Evolutionary conservation across 2,888 invertebrate genomes (phyloP).

Genomic region (Harpalus rufipes): DNA sequence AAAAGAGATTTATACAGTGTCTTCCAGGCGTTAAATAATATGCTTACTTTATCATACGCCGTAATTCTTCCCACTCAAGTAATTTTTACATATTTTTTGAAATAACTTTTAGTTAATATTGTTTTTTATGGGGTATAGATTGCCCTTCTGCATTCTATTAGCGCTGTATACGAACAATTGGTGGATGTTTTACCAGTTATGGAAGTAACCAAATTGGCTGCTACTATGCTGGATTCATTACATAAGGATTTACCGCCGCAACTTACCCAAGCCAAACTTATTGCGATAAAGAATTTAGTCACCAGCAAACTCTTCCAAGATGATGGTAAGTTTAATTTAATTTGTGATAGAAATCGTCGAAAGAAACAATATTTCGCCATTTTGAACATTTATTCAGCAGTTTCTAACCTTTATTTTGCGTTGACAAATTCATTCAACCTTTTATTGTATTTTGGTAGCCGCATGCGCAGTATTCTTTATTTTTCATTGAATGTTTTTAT

Average conservation of each 20-base stretch:
- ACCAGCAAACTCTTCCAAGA: constrained; percentile 86
- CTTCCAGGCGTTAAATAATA: constrained; percentile 87
- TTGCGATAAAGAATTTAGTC: constrained; percentile 89
- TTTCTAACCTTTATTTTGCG: too few species aligned
- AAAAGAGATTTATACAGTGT: constrained; percentile 89
- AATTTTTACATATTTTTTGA: constrained; percentile 49
- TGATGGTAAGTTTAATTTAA: constrained; percentile 80
- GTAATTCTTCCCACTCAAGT: constrained; percentile 89
- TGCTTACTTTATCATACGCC: constrained; percentile 85
- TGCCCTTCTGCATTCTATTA: constrained; percentile 89
- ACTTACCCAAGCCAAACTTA: constrained; percentile 89
- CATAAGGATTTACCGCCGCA: constrained; percentile 85
- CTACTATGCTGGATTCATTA: constrained; percentile 87
- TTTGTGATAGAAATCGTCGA: too few species aligned
- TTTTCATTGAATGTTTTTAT: too few species aligned
- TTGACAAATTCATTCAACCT: too few species aligned
- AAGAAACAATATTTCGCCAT: too few species aligned
- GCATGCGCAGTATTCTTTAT: too few species aligned
- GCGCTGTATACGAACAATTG: constrained; percentile 91
- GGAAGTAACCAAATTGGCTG: constrained; percentile 89
- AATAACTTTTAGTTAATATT: neutral
- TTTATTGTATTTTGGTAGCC: too few species aligned
- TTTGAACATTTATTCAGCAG: too few species aligned
- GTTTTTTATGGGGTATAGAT: constrained; percentile 79
- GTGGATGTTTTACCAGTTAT: constrained; percentile 85